Evolutionary conservation across 2,113 vertebrate genomes (phyloP).

Genomic region (Ondatra zibethicus): DNA sequence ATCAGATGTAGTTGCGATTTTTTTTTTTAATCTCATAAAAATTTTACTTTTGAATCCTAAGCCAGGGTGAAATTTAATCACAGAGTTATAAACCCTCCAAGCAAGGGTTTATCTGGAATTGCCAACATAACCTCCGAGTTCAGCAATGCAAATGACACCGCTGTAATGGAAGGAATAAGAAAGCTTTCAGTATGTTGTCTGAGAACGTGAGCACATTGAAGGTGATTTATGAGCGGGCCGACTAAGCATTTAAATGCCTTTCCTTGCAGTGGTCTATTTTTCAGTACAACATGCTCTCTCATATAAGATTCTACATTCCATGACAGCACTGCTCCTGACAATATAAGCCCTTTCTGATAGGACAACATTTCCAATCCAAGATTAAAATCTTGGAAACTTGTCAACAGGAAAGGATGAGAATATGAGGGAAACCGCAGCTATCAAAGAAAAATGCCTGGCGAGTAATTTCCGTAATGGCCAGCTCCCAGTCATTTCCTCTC

Average conservation of each 20-base stretch:
- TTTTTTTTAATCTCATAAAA: slow-evolving; percentile 35
- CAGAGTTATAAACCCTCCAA: slow-evolving; percentile 70
- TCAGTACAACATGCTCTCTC: slow-evolving; percentile 69
- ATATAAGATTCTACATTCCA: slow-evolving; percentile 76
- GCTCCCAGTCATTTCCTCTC: slow-evolving; percentile 78
- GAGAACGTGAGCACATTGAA: slow-evolving; percentile 62
- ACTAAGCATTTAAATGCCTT: slow-evolving; percentile 81
- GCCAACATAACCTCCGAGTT: slow-evolving; percentile 74
- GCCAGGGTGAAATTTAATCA: slow-evolving; percentile 77
- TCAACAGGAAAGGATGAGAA: slow-evolving; percentile 83
- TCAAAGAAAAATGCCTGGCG: slow-evolving; percentile 82
- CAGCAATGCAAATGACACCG: slow-evolving; percentile 77
- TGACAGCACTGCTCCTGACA: slow-evolving; percentile 64
- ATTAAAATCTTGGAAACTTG: slow-evolving; percentile 86
- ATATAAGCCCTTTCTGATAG: slow-evolving; percentile 80
- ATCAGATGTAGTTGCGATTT: slow-evolving; percentile 19
- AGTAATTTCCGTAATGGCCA: slow-evolving; percentile 82
- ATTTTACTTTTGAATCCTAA: slow-evolving; percentile 69
- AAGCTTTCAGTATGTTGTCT: slow-evolving; percentile 81
- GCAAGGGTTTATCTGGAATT: slow-evolving; percentile 74
- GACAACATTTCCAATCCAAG: slow-evolving; percentile 82
- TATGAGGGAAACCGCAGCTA: slow-evolving; percentile 79
- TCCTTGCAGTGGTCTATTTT: slow-evolving; percentile 80
- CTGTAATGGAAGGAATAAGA: slow-evolving; percentile 77
- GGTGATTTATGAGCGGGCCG: slow-evolving; percentile 79